Conservation (phyloP, 2,113 vertebrate species). For the Eupsittula cactorum region DNA sequence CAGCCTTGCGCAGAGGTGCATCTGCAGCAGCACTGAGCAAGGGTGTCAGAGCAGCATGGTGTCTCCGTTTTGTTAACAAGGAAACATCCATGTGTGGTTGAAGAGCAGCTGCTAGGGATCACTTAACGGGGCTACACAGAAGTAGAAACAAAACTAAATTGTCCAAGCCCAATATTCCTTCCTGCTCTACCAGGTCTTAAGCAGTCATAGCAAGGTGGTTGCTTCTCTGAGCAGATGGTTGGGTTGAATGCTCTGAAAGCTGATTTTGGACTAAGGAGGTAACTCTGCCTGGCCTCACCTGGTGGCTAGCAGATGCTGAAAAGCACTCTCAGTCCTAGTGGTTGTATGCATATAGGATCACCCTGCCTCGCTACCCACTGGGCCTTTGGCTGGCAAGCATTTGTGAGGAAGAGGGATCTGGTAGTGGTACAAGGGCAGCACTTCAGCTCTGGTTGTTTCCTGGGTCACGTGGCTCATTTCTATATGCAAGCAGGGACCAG, state of each 20-base stretch:
- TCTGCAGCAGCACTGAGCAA: not conserved
- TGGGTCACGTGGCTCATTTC: rapidly evolving
- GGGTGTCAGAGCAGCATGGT: rapidly evolving
- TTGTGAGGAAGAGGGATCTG: not conserved
- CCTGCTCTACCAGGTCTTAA: not conserved
- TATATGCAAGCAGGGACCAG: rapidly evolving
- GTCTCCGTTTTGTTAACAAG: not conserved
- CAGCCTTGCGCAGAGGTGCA: not conserved
- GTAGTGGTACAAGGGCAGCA: not conserved
- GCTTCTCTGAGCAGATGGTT: not conserved
- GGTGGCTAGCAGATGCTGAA: not conserved
- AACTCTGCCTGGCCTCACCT: not conserved
- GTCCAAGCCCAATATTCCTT: not conserved
- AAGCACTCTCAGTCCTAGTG: rapidly evolving
- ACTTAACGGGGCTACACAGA: not conserved
- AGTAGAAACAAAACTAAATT: not conserved
- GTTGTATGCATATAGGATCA: rapidly evolving
- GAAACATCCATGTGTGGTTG: too few species aligned
- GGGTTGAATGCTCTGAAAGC: not conserved
- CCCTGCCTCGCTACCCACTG: not conserved
- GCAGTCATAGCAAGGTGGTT: not conserved
- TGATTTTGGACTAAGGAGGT: rapidly evolving
- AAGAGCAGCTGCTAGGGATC: not conserved
- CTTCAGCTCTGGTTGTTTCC: not conserved
- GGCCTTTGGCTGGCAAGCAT: rapidly evolving